Evolutionary conservation across 92 coral and sea anemone species (phyloP), one percentile per base, ranked within the genome.

Genomic region (Pocillopora grandis): DNA sequence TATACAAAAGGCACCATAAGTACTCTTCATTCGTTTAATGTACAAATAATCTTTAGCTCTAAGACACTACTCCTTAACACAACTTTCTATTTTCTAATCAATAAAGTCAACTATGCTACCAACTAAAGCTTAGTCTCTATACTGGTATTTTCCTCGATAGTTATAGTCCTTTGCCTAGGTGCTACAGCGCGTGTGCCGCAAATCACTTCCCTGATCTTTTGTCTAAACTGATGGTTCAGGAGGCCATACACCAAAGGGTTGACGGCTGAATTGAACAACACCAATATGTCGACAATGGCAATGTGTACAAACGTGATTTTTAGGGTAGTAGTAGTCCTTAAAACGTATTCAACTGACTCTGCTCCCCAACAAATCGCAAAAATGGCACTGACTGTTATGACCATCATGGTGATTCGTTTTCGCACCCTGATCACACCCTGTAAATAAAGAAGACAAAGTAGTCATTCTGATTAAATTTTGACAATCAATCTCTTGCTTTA

Each of bases 331-430:
- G 42, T 35, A 35, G 17, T 49, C 55, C 19, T 70, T 35, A 70
- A 35, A 6, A 35, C 75, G 75, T 70, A 70, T 21, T 31, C 10
- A 60, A 70, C 62, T 7, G 76, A 69, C 36, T 68, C 58, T 35
- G 76, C 35, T 10, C 75, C 74, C 84, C 84, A 80, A 55, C 67
- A 80, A 64, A 80, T 19, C 27, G 12, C 84, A 33, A 80, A 80
- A 9, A 70, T 69, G 66, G 42, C 67, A 21, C 76, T 80, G 19
- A 80, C 59, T 12, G 52, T 58, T 12, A 80, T 48, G 21, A 80
- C 84, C 59, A 71, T 80, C 76, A 69, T 58, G 4, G 84, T 80
- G 69, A 80, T 76, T 16, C 84, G 75, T 76, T 80, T 80, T 12
- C 84, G 66, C n/a, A 80, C 58, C 66, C 36, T 80, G 19, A 80